A percentile compares a stretch with the other conserved stretches of the same genome.
These are phyloP conservation scores for Globodera ellingtonae DNA, from an alignment of 1,140 invertebrate genomes.

Conservation along the genomic window DNA sequence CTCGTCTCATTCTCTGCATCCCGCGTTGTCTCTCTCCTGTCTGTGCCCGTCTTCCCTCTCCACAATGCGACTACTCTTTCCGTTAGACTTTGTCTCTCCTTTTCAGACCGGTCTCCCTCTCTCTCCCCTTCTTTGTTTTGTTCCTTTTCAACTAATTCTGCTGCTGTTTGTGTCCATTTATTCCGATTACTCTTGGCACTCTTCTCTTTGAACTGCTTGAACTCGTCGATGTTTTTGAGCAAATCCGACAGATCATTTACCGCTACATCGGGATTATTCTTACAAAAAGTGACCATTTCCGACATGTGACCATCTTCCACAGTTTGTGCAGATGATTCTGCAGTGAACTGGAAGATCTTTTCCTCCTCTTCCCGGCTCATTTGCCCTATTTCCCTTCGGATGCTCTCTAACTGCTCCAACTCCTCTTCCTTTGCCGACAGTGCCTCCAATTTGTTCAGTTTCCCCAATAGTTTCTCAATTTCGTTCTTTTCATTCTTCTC, in stretches of 20 bases:
- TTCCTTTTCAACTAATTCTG: background rate
- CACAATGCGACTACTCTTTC: slow-evolving; percentile 12
- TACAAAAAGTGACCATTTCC: background rate
- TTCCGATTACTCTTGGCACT: background rate
- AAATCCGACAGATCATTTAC: background rate
- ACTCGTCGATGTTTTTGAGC: background rate
- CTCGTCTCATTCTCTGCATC: background rate
- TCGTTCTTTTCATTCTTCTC: background rate
- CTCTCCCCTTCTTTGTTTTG: background rate
- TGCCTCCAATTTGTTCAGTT: slow-evolving; percentile 20
- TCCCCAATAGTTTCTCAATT: slow-evolving; percentile 10
- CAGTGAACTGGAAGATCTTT: slow-evolving; percentile 18
- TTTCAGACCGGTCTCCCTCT: background rate
- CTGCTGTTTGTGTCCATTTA: slow-evolving; percentile 25
- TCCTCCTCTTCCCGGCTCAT: slow-evolving; percentile 1
- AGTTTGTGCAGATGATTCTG: slow-evolving; percentile 18
- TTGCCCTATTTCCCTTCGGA: background rate
- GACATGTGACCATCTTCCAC: background rate
- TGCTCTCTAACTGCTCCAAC: background rate
- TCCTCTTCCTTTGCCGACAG: background rate
- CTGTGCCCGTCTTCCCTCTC: slow-evolving; percentile 9
- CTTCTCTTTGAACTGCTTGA: background rate
- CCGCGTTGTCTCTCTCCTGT: background rate
- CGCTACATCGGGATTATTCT: background rate
- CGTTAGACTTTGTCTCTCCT: background rate